Evolutionary conservation across 37 sponge, comb jelly and placozoan species (phyloP).

Genomic region (Aplysina aerophoba): DNA sequence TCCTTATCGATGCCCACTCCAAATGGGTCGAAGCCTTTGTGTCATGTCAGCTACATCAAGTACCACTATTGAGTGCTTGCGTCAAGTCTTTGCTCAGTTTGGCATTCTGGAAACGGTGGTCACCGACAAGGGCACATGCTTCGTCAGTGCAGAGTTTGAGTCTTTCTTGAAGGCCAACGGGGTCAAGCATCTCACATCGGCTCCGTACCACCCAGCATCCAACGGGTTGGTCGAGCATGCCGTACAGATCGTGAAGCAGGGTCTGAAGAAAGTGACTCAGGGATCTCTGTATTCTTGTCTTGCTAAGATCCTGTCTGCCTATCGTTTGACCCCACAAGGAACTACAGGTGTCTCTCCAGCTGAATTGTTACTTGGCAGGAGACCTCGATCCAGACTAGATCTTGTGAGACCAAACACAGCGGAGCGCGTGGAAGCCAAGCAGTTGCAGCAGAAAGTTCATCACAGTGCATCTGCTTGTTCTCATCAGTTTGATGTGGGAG

Average conservation of each 20-base stretch:
- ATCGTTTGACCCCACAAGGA: constrained; percentile 40
- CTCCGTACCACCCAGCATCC: constrained; percentile 35
- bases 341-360: constrained; percentile 38
- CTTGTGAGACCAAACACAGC: constrained; percentile 22
- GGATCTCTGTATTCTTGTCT: constrained; percentile 8
- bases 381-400: constrained; percentile 40
- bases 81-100: constrained; percentile 27
- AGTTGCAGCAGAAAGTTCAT: constrained; percentile 12
- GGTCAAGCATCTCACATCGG: constrained; percentile 32
- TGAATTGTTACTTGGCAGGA: constrained; percentile 36
- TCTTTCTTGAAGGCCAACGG: constrained; percentile 40
- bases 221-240: constrained; percentile 48
- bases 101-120: constrained; percentile 47
- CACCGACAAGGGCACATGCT: constrained; percentile 53
- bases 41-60: constrained; percentile 7
- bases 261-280: background rate
- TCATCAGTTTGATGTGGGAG: constrained; percentile 23
- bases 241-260: constrained; percentile 40
- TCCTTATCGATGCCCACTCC: constrained; percentile 1
- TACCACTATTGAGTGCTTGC: constrained; percentile 8
- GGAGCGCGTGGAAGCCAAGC: constrained; percentile 21
- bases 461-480: constrained; percentile 12
- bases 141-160: constrained; percentile 41
- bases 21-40: background rate
- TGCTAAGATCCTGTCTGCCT: constrained; percentile 26